phyloP scores from a whole-genome alignment of 2,888 invertebrate genomes.

The Caenorhabditis becei region DNA sequence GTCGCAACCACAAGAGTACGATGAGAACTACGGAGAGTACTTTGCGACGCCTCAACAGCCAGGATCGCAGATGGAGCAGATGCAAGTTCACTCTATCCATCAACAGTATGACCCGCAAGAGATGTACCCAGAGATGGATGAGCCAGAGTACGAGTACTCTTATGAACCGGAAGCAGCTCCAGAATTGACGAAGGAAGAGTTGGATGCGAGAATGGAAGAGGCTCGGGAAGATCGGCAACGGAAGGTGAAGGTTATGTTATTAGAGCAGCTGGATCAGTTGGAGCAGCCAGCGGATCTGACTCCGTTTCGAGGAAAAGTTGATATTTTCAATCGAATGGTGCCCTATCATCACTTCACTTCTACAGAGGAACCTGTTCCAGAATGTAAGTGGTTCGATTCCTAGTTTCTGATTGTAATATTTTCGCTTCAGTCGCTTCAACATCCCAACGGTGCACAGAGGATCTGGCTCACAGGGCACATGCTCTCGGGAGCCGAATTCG shows the following conservation, averaged over 20 bases:
- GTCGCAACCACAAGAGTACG: constrained; percentile 27
- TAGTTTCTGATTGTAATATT: background rate
- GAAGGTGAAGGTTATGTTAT: constrained; percentile 29
- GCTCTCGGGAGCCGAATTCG: constrained; percentile 33
- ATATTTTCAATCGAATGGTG: constrained; percentile 61
- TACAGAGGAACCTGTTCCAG: constrained; percentile 49
- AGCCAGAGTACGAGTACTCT: background rate
- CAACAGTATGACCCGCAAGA: constrained; percentile 17
- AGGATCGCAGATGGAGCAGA: constrained; percentile 8
- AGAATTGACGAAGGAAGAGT: background rate
- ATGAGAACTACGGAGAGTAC: constrained; percentile 4
- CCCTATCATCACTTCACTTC: constrained; percentile 52
- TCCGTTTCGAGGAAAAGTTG: constrained; percentile 51
- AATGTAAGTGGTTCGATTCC: constrained; percentile 65
- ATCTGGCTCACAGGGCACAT: constrained; percentile 4
- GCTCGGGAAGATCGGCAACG: constrained; percentile 3
- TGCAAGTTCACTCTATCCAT: constrained; percentile 1
- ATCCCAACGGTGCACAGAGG: constrained; percentile 30
- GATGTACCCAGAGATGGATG: background rate
- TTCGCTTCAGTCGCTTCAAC: constrained; percentile 8
- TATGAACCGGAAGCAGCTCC: background rate
- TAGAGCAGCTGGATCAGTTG: constrained; percentile 18
- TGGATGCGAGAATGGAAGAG: constrained; percentile 13
- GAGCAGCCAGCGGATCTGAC: constrained; percentile 46
- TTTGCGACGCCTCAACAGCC: background rate